These are phyloP conservation scores for Papilio protenor DNA, from an alignment of 2,888 invertebrate genomes.

Conservation along the genomic window DNA sequence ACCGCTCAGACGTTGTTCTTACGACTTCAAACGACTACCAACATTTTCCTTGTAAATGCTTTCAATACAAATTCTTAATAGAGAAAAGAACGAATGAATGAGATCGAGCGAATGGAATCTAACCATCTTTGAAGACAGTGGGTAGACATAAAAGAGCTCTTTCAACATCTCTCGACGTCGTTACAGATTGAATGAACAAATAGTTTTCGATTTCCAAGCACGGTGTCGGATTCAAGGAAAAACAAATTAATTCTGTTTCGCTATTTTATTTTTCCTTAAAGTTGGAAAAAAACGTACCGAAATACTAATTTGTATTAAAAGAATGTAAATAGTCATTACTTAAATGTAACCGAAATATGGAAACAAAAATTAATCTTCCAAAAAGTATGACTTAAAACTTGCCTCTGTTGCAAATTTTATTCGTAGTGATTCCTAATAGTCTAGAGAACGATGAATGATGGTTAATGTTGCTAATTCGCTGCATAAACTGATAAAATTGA, in stretches of 20 bases:
- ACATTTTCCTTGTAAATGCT: slow-evolving; percentile 48
- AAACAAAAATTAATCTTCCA: slow-evolving; percentile 9
- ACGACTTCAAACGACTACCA: slow-evolving; percentile 43
- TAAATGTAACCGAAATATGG: neutral
- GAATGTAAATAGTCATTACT: neutral
- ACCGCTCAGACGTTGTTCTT: slow-evolving; percentile 45
- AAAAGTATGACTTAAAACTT: too few relatives aligned
- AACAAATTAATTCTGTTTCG: slow-evolving; percentile 19
- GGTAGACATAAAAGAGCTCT: slow-evolving; percentile 34
- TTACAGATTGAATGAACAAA: slow-evolving; percentile 28
- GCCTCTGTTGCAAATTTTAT: neutral
- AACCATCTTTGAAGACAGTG: slow-evolving; percentile 29
- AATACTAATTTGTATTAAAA: slow-evolving; percentile 13
- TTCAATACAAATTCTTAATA: slow-evolving; percentile 56
- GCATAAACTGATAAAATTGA: slow-evolving; percentile 24
- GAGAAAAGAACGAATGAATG: slow-evolving; percentile 33
- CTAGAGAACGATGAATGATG: neutral
- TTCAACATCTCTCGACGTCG: slow-evolving; percentile 36
- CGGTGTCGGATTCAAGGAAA: slow-evolving; percentile 6
- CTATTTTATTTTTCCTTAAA: neutral
- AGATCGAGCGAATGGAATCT: slow-evolving; percentile 36
- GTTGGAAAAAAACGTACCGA: neutral
- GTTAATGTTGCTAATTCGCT: slow-evolving; percentile 10
- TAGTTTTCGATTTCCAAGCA: slow-evolving; percentile 27
- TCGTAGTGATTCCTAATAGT: slow-evolving; percentile 25